Evolutionary conservation across 2,113 vertebrate genomes (phyloP).

Genomic region (Actenoides hombroni): DNA sequence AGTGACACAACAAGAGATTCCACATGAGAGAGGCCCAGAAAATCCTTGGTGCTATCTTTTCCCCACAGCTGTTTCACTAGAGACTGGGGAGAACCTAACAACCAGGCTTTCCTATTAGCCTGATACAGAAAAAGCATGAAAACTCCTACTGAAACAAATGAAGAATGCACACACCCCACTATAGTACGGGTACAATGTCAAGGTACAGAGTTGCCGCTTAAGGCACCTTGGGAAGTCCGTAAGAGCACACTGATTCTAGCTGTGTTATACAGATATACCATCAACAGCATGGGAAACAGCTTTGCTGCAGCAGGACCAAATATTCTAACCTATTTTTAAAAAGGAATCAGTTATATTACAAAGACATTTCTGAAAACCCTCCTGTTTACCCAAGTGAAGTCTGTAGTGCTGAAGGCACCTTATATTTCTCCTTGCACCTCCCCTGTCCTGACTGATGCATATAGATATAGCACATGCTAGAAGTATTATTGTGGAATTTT

Average conservation of each 20-base stretch:
- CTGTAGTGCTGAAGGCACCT: not conserved
- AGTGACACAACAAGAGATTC: not conserved
- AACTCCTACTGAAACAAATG: not conserved
- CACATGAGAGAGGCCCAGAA: not conserved
- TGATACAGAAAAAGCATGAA: not conserved
- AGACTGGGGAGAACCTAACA: not conserved
- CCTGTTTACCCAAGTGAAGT: not conserved
- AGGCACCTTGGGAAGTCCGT: not conserved
- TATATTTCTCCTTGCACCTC: not conserved
- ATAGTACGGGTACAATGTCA: not conserved
- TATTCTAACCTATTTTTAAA: not conserved
- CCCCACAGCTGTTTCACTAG: not conserved
- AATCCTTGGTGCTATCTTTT: not conserved
- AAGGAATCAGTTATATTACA: not conserved
- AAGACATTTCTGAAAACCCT: not conserved
- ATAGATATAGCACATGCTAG: not conserved
- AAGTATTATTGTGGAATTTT: not conserved
- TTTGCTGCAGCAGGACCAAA: not conserved
- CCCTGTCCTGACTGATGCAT: not conserved
- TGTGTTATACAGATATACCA: not conserved
- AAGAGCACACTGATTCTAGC: not conserved
- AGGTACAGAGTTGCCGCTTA: not conserved
- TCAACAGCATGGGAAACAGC: not conserved
- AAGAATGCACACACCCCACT: not conserved
- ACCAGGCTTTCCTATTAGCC: not conserved